Evolutionary conservation across 2,113 vertebrate genomes (phyloP), one percentile per base, ranked within the genome.

Genomic region (Phoxinus phoxinus): DNA sequence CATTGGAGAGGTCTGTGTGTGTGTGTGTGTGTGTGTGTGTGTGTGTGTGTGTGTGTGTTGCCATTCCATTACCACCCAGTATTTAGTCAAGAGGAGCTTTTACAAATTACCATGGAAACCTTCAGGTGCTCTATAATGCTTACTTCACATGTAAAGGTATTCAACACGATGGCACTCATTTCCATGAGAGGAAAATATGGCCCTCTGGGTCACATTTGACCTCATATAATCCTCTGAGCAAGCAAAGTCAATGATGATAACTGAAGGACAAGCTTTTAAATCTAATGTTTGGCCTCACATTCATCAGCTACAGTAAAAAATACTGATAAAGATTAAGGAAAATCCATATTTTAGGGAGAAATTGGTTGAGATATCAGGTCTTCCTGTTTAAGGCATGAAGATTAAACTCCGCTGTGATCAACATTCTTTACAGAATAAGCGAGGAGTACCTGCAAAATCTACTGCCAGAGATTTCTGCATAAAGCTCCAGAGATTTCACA

Each of bases 141-240:
- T 30, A 51, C 11, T 77, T 58, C 30, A 23, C 11, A 27, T 48
- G 9, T 15, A 19, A 56, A 72, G 30, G 30, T 37, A 63, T 25
- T 37, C n/a, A 25, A 56, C 19, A 17, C 35, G 65, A 25, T 35
- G 53, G 63, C 27, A 37, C 37, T 46, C n/a, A 65, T 81, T 69
- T 27, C 63, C 17, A 51, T 56, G 17, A 58, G 63, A 27, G 74
- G 35, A 63, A 77, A 79, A 84, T 67, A 74, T 46, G 25, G 78
- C 65, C 81, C 84, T 61, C 56, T 84, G 74, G 85, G 83, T 85
- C 67, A 84, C 69, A 83, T 84, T 59, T 86, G 79, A 89, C 86
- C 87, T 86, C 74, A 51, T 73, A 56, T 88, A 86, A 88, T 83
- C 67, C 73, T 78, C 75, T 10, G 19, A 65, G 86, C 75, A 51